These are phyloP conservation scores for Nephrotoma flavescens DNA, from an alignment of 2,888 invertebrate species.

Conservation along the genomic window DNA sequence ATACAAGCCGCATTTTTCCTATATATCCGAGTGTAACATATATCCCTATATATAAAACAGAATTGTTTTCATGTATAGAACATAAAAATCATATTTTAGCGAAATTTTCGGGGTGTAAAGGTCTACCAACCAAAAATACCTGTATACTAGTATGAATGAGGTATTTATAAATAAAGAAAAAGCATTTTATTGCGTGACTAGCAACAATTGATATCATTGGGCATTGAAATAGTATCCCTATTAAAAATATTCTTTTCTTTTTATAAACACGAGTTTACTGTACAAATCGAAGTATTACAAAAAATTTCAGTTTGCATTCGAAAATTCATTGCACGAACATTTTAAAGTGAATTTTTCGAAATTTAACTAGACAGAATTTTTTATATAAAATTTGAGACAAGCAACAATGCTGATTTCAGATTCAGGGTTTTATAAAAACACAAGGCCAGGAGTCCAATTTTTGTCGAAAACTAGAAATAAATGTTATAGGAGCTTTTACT, in stretches of 20 bases:
- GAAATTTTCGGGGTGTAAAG: neutral
- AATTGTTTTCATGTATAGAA: neutral
- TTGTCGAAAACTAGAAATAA: too few relatives aligned
- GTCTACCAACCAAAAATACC: neutral
- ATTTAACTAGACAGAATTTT: too few relatives aligned
- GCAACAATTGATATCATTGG: slow-evolving; percentile 1
- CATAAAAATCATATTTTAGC: neutral
- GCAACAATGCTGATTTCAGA: too few relatives aligned
- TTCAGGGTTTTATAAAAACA: too few relatives aligned
- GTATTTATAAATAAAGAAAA: neutral
- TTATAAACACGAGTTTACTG: neutral
- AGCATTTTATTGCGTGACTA: neutral
- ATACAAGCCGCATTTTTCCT: neutral
- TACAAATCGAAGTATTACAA: too few relatives aligned
- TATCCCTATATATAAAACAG: neutral
- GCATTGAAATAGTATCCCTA: neutral
- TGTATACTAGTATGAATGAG: neutral
- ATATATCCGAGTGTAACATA: neutral
- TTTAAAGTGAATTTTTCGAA: too few relatives aligned
- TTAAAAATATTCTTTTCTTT: neutral
- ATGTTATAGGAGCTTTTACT: too few relatives aligned
- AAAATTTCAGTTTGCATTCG: too few relatives aligned
- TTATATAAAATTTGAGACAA: too few relatives aligned
- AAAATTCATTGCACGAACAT: too few relatives aligned
- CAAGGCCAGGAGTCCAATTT: too few relatives aligned